These are phyloP conservation scores for Amblyjoppa fuscipennis DNA, from an alignment of 2,888 invertebrate species.

Conservation along the genomic window DNA sequence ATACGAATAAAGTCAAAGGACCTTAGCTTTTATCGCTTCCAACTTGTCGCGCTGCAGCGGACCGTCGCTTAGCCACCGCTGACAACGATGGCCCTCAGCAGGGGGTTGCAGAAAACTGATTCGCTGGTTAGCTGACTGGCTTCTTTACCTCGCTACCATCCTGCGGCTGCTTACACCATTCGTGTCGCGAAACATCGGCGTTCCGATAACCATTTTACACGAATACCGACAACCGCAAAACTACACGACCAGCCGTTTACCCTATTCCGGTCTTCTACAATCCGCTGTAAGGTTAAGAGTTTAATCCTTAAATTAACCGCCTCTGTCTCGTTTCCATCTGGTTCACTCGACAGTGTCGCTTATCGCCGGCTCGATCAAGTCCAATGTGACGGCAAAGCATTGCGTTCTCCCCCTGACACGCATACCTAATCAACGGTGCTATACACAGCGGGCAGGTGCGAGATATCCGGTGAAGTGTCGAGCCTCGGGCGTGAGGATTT, in stretches of 20 bases:
- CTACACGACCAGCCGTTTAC: not conserved
- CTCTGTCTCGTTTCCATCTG: constrained; percentile 30
- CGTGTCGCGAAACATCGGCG: constrained; percentile 44
- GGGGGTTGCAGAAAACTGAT: constrained; percentile 35
- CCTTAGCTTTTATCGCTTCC: constrained; percentile 74
- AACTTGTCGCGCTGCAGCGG: constrained; percentile 53
- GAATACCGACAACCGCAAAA: constrained; percentile 43
- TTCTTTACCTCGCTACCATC: constrained; percentile 13
- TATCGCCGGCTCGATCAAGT: constrained; percentile 47
- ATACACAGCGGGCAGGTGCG: constrained; percentile 3
- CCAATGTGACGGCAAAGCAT: constrained; percentile 36
- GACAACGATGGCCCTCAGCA: constrained; percentile 29
- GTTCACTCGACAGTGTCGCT: constrained; percentile 27
- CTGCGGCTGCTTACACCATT: constrained; percentile 18
- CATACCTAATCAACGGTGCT: constrained; percentile 28
- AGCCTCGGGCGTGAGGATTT: constrained; percentile 22
- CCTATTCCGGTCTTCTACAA: constrained; percentile 12
- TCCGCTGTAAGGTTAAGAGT: constrained; percentile 31
- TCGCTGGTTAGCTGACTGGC: constrained; percentile 41
- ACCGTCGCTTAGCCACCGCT: constrained; percentile 34
- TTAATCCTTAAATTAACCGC: constrained; percentile 51
- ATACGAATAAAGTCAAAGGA: constrained; percentile 45
- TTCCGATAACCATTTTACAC: constrained; percentile 52
- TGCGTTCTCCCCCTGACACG: constrained; percentile 46
- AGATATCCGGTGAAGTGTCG: constrained; percentile 23